Conservation (phyloP, 2,113 vertebrate species). For the Saccopteryx leptura region DNA sequence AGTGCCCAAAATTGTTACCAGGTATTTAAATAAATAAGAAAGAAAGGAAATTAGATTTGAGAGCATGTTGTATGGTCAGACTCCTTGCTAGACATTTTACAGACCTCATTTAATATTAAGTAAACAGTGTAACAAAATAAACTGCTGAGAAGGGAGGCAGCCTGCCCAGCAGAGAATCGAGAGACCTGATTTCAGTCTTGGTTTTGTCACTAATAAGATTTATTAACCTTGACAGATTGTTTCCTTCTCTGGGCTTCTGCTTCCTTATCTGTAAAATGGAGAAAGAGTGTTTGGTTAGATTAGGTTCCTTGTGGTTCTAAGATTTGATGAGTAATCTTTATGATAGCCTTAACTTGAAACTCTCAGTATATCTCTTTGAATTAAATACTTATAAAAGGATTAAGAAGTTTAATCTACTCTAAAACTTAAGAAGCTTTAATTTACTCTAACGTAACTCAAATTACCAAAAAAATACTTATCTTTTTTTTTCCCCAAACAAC, state of each 20-base stretch:
- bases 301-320: neutral
- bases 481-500: neutral
- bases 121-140: neutral
- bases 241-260: neutral
- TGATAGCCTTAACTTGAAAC: neutral
- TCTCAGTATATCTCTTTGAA: neutral
- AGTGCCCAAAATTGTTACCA: neutral
- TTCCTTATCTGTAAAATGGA: constrained; percentile 21
- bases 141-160: neutral
- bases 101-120: neutral
- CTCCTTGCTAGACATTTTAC: constrained; percentile 5
- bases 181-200: neutral
- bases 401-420: constrained; percentile 17
- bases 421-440: neutral
- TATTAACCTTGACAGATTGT: constrained; percentile 28
- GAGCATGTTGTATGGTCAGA: neutral
- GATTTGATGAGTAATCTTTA: constrained; percentile 14
- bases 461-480: neutral
- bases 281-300: neutral
- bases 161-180: neutral
- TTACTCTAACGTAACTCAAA: constrained; percentile 33
- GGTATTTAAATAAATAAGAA: neutral
- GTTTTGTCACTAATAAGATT: constrained; percentile 28
- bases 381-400: constrained; percentile 36
- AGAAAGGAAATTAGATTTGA: constrained; percentile 18